These are phyloP conservation scores for Labeo calbasu DNA, from an alignment of 2,797 vertebrate species.

Conservation along the genomic window DNA sequence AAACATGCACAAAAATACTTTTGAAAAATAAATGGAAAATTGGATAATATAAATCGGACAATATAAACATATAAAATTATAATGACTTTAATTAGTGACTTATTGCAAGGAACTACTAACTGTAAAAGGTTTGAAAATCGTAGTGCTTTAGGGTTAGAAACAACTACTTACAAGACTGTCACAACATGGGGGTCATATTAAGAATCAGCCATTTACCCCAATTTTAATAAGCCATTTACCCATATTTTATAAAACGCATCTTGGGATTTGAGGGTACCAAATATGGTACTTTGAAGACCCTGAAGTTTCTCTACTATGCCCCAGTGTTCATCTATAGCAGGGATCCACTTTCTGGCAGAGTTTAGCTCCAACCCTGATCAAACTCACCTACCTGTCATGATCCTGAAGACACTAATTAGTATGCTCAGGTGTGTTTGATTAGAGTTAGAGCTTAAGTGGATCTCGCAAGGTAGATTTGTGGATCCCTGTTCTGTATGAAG, in stretches of 20 bases:
- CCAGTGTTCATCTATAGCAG: neutral
- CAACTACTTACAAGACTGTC: neutral
- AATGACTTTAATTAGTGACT: too few species aligned
- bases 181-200: neutral
- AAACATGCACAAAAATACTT: too few species aligned
- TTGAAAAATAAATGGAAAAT: too few species aligned
- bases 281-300: neutral
- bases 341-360: too few species aligned
- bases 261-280: neutral
- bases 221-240: neutral
- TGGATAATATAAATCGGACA: too few species aligned
- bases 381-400: too few species aligned
- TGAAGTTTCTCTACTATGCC: neutral
- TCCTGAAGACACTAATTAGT: too few species aligned
- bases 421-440: too few species aligned
- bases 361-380: too few species aligned
- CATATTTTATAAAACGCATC: neutral
- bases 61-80: too few species aligned
- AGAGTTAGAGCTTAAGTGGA: too few species aligned
- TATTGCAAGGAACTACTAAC: neutral
- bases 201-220: neutral
- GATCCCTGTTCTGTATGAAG: neutral
- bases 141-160: neutral
- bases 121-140: neutral
- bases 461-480: too few species aligned